Conservation (phyloP, 2,888 invertebrate genomes). For the Marasmarcha lunaedactyla region DNA sequence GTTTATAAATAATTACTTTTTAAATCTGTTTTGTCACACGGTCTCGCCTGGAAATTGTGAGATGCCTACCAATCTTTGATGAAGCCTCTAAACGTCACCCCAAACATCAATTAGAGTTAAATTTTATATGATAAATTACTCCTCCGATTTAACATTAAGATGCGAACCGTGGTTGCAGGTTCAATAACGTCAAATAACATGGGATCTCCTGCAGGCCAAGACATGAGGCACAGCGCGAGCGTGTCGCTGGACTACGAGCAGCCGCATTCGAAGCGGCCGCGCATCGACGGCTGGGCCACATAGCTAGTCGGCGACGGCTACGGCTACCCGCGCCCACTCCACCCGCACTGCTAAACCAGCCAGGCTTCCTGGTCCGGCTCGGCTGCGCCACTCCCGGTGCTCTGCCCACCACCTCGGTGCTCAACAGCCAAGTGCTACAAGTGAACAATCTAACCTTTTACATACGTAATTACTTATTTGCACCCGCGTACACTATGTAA, state of each 20-base stretch:
- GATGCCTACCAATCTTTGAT: too few species aligned
- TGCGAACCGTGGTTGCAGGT: conserved; percentile 69
- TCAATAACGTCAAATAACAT: conserved; percentile 88
- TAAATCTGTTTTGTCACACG: too few species aligned
- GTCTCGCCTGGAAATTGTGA: too few species aligned
- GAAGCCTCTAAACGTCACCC: neutral
- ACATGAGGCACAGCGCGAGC: conserved; percentile 51
- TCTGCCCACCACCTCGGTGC: conserved; percentile 27
- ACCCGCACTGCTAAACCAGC: conserved; percentile 60
- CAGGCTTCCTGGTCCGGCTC: conserved; percentile 11
- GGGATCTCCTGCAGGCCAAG: conserved; percentile 76
- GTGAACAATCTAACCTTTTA: conserved; percentile 35
- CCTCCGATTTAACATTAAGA: too few species aligned
- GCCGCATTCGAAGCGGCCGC: conserved; percentile 82
- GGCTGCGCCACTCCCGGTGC: conserved; percentile 13
- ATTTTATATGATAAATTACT: too few species aligned
- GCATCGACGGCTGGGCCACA: conserved; percentile 94
- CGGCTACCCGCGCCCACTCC: conserved; percentile 63
- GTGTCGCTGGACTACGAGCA: conserved; percentile 67
- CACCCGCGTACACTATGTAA: conserved; percentile 55
- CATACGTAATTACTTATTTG: conserved; percentile 60
- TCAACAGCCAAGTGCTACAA: conserved; percentile 15
- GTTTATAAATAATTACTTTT: too few species aligned
- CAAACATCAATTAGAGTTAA: too few species aligned
- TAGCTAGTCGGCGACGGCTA: conserved; percentile 74